Base-by-base conservation (phyloP, 2,797 vertebrate genomes). In the Mormyrus hasselquistii region DNA sequence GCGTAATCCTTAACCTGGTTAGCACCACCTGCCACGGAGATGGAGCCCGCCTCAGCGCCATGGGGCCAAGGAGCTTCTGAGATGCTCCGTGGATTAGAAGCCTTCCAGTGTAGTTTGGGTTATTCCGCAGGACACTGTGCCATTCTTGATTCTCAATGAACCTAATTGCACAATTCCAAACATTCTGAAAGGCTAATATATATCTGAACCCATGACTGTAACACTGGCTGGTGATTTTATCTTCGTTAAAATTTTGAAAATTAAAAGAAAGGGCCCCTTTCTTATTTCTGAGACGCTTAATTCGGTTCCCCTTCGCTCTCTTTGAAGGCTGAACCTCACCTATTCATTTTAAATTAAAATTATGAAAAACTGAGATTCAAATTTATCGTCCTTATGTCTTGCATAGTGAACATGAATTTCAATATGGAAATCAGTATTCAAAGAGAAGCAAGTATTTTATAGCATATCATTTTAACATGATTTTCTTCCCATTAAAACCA, bases 271-370 rank as follows among this genome's bases (percentile, higher is more conserved):
- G 3, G 12, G 25, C 50, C 29, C 22, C 84, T 55, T 86, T 55
- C 49, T 22, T 41, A 19, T 10, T 38, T 1, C 52, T 19, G 34
- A 87, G 29, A 87, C 0, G 1, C 85, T 86, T 52, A 34, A 29
- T 59, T 55, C 29, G 16, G 16, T n/a, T 44, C 86, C 5, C 14
- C 38, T 41, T 38, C n/a, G 10, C 16, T 34, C 3, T 34, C 44
- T 85, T 44, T 59, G 52, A 59, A 87, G 52, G 8, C 34, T n/a
- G 29, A 22, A 22, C 2, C 29, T 87, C 52, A 41, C 25, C 86
- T 44, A 41, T 87, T 87, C 53, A 87, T 87, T 87, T 87, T 57
- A 59, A 34, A 57, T 87, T 59, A 62, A 87, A 87, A 87, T 59
- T 44, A 59, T 41, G 53, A 59, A 41, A 87, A 65, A 22, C n/a